A percentile compares a stretch with the other conserved stretches of the same genome.
phyloP scores from a whole-genome alignment of 2,113 vertebrate genomes.

The Serinus canaria region DNA sequence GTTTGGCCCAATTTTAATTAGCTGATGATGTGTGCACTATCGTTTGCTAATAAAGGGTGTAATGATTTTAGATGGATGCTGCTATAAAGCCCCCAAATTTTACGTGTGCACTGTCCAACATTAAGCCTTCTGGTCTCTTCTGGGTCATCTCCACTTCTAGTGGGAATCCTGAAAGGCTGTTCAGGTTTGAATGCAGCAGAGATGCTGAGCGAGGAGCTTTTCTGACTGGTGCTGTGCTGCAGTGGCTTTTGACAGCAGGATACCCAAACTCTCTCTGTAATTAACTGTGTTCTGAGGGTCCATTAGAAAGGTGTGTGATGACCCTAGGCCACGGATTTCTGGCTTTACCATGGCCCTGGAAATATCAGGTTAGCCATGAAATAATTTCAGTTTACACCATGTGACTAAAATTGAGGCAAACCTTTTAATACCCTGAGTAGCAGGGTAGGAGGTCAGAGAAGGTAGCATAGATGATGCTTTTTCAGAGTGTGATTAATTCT shows the following conservation, averaged over 20 bases:
- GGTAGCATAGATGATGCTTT: background rate
- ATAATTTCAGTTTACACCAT: slow-evolving; percentile 32
- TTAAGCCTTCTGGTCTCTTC: slow-evolving; percentile 36
- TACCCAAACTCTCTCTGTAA: slow-evolving; percentile 59
- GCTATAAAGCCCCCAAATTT: slow-evolving; percentile 19
- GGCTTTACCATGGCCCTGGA: slow-evolving; percentile 42
- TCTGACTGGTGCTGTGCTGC: background rate
- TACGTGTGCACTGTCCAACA: background rate
- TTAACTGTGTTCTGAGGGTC: slow-evolving; percentile 39
- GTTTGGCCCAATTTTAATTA: slow-evolving; percentile 58
- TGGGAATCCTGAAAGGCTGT: slow-evolving; percentile 7
- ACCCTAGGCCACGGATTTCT: slow-evolving; percentile 32
- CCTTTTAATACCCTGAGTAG: background rate
- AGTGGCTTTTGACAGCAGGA: slow-evolving; percentile 14
- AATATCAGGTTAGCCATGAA: slow-evolving; percentile 51
- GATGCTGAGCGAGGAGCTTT: background rate
- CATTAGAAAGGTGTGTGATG: slow-evolving; percentile 50
- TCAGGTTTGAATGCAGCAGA: slow-evolving; percentile 4
- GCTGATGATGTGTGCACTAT: slow-evolving; percentile 26
- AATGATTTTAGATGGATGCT: slow-evolving; percentile 30
- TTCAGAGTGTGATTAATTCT: background rate
- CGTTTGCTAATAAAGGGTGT: slow-evolving; percentile 45
- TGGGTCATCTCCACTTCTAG: slow-evolving; percentile 56
- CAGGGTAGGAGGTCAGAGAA: background rate
- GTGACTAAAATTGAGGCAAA: slow-evolving; percentile 23